Evolutionary conservation across 2,888 invertebrate genomes (phyloP), one percentile per base, ranked within the genome.

Genomic region (Phalera bucephala): DNA sequence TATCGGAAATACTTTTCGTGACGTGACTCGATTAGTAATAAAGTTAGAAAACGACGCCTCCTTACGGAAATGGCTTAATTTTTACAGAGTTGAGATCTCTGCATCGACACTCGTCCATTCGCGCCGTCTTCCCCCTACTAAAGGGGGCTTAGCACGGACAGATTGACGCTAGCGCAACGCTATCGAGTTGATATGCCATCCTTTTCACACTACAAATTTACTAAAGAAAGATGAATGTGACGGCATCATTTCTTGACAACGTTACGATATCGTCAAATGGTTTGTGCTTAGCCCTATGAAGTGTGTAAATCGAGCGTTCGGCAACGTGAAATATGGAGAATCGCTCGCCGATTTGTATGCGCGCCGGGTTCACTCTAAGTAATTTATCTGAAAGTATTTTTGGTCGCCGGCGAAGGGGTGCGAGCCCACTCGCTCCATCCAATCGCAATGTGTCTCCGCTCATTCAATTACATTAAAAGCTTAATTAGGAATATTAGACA

Each of bases 381-480:
- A 85, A 87, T 85, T 82, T 84, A 78, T 86, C 77, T 83, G 63
- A 83, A 74, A 82, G 83, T 82, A 80, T 84, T 84, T 84, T 83
- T 78, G 79, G 78, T 70, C 71, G 68, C 67, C 38, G 49, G 42
- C 36, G 66, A 75, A 72, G 72, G 74, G 77, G 72, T 74, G 69
- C 55, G 61, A 57, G 52, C 58, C 72, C 62, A 57, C 52, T 64
- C 61, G 61, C 65, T 64, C 64, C 67, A 73, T 73, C 69, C 67
- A 74, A 75, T 75, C 68, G 65, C 73, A 74, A 80, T 77, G 74
- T 80, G 79, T 84, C 83, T 80, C 78, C 70, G 76, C 76, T 81
- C 73, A 79, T 85, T 82, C 80, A 87, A 88, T 89, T 89, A 86
- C 81, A 81, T 87, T 87, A 86, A 87, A 82, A 86, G 84, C 83